Evolutionary conservation across 1,140 invertebrate genomes (phyloP), one percentile per base, ranked within the genome.

Genomic region (Colletes gigas): DNA sequence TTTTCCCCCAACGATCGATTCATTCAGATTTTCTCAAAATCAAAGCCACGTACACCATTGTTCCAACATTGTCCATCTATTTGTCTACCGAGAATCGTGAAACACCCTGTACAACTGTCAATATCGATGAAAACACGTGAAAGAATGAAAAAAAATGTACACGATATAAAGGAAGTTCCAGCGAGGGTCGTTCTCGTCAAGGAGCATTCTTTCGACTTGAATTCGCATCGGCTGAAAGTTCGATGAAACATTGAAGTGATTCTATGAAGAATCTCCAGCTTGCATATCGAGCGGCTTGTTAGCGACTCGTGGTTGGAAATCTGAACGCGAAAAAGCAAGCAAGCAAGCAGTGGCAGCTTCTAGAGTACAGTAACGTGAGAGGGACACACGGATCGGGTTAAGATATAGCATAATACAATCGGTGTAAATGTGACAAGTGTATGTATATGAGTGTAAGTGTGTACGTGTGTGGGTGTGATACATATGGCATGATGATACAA

Each of bases 271-370:
- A 44, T 54, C 19, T 63, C 21, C 39, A 41, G 57, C 30, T 8
- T n/a, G 39, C 65, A 44, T n/a, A 15, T 47, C n/a, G 21, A 59
- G 39, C 78, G 62, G 52, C 41, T 67, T 50, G 30, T 19, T 17
- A 12, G 9, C 41, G 66, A 47, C 59, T 50, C 47, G 44, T 72
- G 30, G 75, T 76, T 63, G 82, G 50, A 88, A 82, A 85, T 80
- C 57, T 57, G 86, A 85, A 86, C 82, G 82, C 81, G 78, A 80
- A 86, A 72, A 91, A 91, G 90, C 90, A 91, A 92, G 91, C 91
- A 92, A 84, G 86, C 88, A 92, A 92, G 91, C 91, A 82, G 78
- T 89, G 86, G 83, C 84, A 87, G 84, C 84, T 91, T 84, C 81
- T 87, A 85, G 79, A 68, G 66, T 85, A 87, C 72, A 88, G 76